phyloP scores from a whole-genome alignment of 2,113 vertebrate genomes.

The Rhabdornis inornatus region DNA sequence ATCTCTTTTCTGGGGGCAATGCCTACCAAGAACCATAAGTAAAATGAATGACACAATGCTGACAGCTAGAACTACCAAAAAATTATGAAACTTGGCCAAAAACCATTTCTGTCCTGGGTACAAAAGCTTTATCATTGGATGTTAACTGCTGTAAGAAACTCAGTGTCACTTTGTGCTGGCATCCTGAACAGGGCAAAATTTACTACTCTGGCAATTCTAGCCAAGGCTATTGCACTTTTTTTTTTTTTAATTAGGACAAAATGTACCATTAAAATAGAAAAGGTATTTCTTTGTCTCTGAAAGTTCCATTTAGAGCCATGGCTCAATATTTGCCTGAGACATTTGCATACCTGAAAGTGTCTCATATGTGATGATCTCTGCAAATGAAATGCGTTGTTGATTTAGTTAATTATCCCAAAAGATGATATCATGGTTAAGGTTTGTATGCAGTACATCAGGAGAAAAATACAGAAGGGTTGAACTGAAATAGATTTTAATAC shows the following conservation, averaged over 20 bases:
- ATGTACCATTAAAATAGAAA: slow-evolving; percentile 4
- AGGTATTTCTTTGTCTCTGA: slow-evolving; percentile 7
- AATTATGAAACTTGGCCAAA: background rate
- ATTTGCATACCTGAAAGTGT: slow-evolving; percentile 22
- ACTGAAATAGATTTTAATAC: slow-evolving; percentile 40
- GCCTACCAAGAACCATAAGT: background rate
- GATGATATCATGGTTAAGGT: slow-evolving; percentile 13
- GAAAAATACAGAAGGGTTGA: background rate
- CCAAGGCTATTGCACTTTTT: background rate
- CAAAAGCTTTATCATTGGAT: background rate
- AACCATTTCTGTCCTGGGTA: background rate
- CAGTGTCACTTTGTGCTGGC: background rate
- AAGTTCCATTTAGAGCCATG: background rate
- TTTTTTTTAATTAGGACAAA: background rate
- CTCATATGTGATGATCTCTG: background rate
- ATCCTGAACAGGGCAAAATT: background rate
- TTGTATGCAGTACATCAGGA: background rate
- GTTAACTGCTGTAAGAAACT: background rate
- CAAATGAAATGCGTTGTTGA: slow-evolving; percentile 29
- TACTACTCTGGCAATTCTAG: background rate
- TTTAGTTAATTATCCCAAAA: slow-evolving; percentile 37
- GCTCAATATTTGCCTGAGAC: background rate
- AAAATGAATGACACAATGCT: background rate
- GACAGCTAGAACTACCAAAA: background rate
- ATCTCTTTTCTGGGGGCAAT: background rate